Conservation (phyloP, 2,888 invertebrate species). For the Eristalis tenax region DNA sequence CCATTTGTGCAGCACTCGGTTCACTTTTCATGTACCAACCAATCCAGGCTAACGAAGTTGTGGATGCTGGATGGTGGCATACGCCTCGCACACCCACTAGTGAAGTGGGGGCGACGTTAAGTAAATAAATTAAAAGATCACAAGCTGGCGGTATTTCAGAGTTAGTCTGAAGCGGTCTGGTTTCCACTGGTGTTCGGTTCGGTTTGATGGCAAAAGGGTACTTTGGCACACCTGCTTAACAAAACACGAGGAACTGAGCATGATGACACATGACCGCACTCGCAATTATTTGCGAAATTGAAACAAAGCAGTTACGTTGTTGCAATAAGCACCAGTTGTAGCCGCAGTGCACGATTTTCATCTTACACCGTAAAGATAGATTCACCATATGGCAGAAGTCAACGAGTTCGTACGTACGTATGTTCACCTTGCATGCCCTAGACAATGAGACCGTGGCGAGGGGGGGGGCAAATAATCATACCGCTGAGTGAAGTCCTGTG, state of each 20-base stretch:
- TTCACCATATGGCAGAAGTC: background rate
- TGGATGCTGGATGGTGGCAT: background rate
- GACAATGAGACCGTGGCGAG: background rate
- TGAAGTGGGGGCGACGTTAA: background rate
- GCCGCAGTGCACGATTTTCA: constrained; percentile 27
- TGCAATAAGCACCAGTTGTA: constrained; percentile 46
- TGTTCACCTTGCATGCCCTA: background rate
- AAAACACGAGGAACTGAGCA: constrained; percentile 45
- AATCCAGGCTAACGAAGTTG: background rate
- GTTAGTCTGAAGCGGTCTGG: constrained; percentile 1
- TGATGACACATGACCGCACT: constrained; percentile 66
- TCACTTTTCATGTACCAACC: constrained; percentile 1
- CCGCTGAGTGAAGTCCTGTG: background rate
- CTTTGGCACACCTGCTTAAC: constrained; percentile 50
- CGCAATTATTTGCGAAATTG: constrained; percentile 67
- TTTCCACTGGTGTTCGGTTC: background rate
- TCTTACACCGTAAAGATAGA: constrained; percentile 10
- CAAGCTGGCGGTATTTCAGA: constrained; percentile 15
- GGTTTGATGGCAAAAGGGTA: constrained; percentile 36
- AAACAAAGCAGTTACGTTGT: constrained; percentile 55
- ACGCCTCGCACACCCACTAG: background rate
- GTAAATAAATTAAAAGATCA: constrained; percentile 55
- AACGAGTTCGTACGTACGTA: background rate
- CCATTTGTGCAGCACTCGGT: constrained; percentile 57
- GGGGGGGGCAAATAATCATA: background rate